phyloP scores from a whole-genome alignment of 2,797 vertebrate genomes.

The Thamnophis elegans region DNA sequence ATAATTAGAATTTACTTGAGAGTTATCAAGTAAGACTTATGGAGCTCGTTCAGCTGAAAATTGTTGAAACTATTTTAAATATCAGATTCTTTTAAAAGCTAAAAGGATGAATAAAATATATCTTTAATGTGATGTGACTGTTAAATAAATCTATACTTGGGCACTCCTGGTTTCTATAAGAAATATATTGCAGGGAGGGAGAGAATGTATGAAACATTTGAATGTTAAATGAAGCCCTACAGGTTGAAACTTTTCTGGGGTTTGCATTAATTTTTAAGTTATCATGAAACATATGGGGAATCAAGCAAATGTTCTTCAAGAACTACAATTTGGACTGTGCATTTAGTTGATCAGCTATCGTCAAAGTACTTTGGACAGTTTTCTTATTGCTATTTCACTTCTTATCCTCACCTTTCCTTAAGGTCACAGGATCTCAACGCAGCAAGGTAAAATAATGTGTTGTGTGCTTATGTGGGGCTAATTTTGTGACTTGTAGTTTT shows the following conservation, averaged over 20 bases:
- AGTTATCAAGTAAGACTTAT: constrained; percentile 8
- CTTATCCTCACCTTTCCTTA: constrained; percentile 78
- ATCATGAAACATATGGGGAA: constrained; percentile 28
- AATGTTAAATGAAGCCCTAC: neutral
- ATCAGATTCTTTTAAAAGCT: neutral
- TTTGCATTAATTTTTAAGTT: constrained; percentile 29
- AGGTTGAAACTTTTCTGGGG: constrained; percentile 15
- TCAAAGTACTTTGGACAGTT: constrained; percentile 61
- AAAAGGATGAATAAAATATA: neutral
- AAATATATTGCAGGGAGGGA: constrained; percentile 33
- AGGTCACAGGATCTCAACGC: constrained; percentile 81
- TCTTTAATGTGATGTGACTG: neutral
- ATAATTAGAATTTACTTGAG: neutral
- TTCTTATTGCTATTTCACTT: constrained; percentile 78
- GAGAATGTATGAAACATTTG: neutral
- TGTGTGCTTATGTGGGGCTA: constrained; percentile 78
- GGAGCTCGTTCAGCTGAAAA: neutral
- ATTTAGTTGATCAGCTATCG: constrained; percentile 63
- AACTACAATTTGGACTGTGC: constrained; percentile 52
- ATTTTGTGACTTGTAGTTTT: constrained; percentile 72
- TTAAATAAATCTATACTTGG: neutral
- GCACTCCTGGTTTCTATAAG: neutral
- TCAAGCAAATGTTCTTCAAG: constrained; percentile 40
- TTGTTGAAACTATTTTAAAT: constrained; percentile 10
- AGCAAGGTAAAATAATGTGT: constrained; percentile 79